phyloP scores from a whole-genome alignment of 1,140 invertebrate genomes.

The Drosophila mojavensis region DNA sequence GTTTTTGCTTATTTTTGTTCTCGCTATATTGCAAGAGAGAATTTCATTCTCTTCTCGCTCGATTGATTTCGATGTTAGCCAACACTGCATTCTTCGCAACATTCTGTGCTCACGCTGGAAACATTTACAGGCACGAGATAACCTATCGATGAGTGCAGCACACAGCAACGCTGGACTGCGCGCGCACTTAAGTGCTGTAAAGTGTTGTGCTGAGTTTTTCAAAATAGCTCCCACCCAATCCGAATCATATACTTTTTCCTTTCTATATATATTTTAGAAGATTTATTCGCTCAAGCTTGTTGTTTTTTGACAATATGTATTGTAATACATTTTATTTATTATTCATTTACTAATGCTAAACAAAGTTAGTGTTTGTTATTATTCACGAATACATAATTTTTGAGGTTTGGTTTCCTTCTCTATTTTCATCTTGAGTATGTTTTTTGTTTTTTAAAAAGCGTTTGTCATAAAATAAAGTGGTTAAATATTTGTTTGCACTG shows the following conservation, averaged over 20 bases:
- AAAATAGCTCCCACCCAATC: background rate
- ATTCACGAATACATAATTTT: slow-evolving; percentile 46
- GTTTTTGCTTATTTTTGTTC: slow-evolving; percentile 42
- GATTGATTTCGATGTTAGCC: background rate
- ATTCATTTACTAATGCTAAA: slow-evolving; percentile 76
- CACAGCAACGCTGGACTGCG: background rate
- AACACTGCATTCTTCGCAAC: slow-evolving; percentile 5
- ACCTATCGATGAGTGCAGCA: background rate
- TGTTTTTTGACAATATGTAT: slow-evolving; percentile 71
- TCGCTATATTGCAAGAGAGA: slow-evolving; percentile 27
- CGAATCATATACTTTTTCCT: background rate
- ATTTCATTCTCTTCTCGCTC: slow-evolving; percentile 17
- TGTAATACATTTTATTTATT: slow-evolving; percentile 58
- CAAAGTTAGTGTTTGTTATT: slow-evolving; percentile 60
- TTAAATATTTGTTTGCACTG: slow-evolving; percentile 71
- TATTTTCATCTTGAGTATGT: slow-evolving; percentile 3
- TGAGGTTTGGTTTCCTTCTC: slow-evolving; percentile 35
- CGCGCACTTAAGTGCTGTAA: background rate
- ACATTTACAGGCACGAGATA: background rate
- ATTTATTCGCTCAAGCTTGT: slow-evolving; percentile 75
- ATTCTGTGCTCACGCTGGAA: background rate
- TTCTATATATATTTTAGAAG: slow-evolving; percentile 51
- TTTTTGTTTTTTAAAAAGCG: slow-evolving; percentile 66
- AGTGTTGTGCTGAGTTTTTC: background rate
- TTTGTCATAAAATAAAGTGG: slow-evolving; percentile 78